phyloP scores from a whole-genome alignment of 2,113 vertebrate species.

The Vanacampus margaritifer region DNA sequence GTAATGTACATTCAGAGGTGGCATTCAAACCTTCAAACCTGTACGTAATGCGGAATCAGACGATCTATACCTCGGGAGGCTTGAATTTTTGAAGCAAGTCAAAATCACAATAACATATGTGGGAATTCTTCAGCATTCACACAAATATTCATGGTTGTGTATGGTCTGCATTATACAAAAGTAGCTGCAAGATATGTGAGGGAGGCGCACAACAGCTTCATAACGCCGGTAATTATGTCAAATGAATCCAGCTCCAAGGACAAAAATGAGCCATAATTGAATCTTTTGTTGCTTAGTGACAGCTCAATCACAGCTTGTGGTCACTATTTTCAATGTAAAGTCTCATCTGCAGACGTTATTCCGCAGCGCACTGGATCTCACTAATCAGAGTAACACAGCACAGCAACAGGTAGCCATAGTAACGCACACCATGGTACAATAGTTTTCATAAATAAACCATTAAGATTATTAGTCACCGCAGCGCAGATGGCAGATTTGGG shows the following conservation, averaged over 20 bases:
- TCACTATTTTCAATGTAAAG: slow-evolving; percentile 1
- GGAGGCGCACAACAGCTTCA: background rate
- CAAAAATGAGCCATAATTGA: background rate
- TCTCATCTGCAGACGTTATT: background rate
- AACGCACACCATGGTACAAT: background rate
- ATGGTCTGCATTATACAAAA: background rate
- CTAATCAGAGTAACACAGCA: background rate
- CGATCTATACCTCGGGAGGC: no score
- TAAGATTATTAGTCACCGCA: background rate
- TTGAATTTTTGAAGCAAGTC: no score
- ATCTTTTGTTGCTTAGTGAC: slow-evolving; percentile 4
- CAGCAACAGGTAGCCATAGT: slow-evolving; percentile 1
- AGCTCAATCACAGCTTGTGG: background rate
- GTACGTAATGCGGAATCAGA: no score
- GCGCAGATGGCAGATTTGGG: slow-evolving; percentile 7
- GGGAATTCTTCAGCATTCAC: no score
- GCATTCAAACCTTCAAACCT: no score
- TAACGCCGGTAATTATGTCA: background rate
- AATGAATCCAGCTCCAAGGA: background rate
- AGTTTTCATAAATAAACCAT: slow-evolving; percentile 9
- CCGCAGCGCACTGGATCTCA: background rate
- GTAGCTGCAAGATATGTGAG: background rate
- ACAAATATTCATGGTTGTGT: background rate
- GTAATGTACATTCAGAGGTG: no score
- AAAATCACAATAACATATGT: no score